A percentile compares a stretch with the other conserved stretches of the same genome.
Evolutionary conservation across 2,888 invertebrate species (phyloP).

Genomic region (Agonum fuliginosum): DNA sequence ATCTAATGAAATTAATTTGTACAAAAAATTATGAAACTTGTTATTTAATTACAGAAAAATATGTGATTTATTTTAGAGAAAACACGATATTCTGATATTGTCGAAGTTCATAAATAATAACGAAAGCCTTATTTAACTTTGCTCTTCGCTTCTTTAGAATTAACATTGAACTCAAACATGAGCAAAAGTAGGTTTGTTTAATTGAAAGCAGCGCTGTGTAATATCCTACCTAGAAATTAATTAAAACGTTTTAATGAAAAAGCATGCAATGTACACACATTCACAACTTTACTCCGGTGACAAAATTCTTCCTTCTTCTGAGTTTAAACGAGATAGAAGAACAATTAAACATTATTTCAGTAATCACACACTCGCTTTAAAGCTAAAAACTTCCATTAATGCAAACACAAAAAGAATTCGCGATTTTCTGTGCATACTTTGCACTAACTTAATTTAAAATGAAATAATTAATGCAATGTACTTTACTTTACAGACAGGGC

Average conservation of each 20-base stretch:
- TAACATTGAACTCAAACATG: too few species aligned
- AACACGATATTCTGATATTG: too few species aligned
- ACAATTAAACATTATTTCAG: constrained; percentile 15
- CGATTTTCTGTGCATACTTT: neutral
- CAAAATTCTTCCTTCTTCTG: constrained; percentile 7
- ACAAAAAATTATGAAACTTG: too few species aligned
- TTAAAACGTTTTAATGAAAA: constrained; percentile 31
- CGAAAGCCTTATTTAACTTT: too few species aligned
- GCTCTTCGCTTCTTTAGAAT: too few species aligned
- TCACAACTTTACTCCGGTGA: constrained; percentile 1
- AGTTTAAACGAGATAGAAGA: constrained; percentile 2
- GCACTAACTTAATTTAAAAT: neutral
- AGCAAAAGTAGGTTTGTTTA: constrained; percentile 16
- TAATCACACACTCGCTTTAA: neutral
- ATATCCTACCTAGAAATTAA: constrained; percentile 14
- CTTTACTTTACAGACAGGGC: too few species aligned
- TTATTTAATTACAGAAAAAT: too few species aligned
- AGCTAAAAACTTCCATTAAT: constrained; percentile 7
- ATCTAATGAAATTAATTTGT: too few species aligned
- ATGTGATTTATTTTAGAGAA: too few species aligned
- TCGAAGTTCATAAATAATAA: too few species aligned
- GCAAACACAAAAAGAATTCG: constrained; percentile 5
- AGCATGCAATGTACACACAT: neutral
- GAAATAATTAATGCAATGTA: constrained; percentile 3
- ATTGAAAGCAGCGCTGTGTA: neutral